A percentile compares a stretch with the other conserved stretches of the same genome.
These are phyloP conservation scores for Netelia melanura DNA, from an alignment of 2,888 invertebrate genomes.

Conservation along the genomic window DNA sequence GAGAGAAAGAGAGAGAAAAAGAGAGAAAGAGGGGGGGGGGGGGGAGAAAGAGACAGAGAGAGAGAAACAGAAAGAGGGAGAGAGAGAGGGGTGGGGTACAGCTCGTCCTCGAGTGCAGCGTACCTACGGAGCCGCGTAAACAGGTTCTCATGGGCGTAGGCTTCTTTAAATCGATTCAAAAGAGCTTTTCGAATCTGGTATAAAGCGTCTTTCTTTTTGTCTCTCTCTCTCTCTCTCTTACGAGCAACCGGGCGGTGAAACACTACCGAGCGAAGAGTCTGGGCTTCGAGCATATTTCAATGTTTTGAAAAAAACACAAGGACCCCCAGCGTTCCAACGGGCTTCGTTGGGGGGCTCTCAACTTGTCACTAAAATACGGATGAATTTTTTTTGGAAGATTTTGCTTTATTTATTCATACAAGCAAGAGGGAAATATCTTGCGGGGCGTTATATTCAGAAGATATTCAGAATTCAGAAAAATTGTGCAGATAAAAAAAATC, in stretches of 20 bases:
- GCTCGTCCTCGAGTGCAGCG: conserved; percentile 63
- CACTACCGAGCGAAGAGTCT: background rate
- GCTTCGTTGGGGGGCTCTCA: too few relatives aligned
- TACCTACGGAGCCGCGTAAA: conserved; percentile 70
- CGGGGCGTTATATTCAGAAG: too few relatives aligned
- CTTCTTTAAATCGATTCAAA: conserved; percentile 59
- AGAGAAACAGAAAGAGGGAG: background rate
- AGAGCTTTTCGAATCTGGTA: conserved; percentile 65
- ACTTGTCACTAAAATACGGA: too few relatives aligned
- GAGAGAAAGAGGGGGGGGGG: conserved; percentile 34
- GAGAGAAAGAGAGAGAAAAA: conserved; percentile 35
- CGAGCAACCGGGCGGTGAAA: conserved; percentile 52
- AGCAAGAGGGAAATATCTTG: too few relatives aligned
- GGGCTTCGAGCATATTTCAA: too few relatives aligned
- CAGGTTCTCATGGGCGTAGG: conserved; percentile 78
- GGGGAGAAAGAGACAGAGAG: background rate
- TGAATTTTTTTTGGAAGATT: too few relatives aligned
- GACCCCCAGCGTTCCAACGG: too few relatives aligned
- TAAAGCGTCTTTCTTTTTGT: conserved; percentile 62
- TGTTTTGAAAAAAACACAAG: too few relatives aligned
- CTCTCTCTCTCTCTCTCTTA: conserved; percentile 18
- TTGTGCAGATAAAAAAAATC: too few relatives aligned
- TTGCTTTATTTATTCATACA: too few relatives aligned
- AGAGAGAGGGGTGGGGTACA: background rate
- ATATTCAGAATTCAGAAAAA: too few relatives aligned